A percentile compares a stretch with the other conserved stretches of the same genome.
phyloP scores from a whole-genome alignment of 2,888 invertebrate genomes.

The Pseudeuparius sepicola region DNA sequence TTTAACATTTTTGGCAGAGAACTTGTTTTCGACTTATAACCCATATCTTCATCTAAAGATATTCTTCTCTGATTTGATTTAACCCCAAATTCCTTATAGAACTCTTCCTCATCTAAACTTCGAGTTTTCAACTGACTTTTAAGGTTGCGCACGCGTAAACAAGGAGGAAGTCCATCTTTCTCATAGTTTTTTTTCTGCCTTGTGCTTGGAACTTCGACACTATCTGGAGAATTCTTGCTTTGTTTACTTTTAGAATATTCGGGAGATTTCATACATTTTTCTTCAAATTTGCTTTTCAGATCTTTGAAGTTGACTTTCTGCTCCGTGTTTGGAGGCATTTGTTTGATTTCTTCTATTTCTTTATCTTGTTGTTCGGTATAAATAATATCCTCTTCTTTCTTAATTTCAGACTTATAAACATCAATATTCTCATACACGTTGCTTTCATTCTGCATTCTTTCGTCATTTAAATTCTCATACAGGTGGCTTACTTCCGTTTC shows the following conservation, averaged over 20 bases:
- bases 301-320: conserved; percentile 31
- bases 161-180: conserved; percentile 45
- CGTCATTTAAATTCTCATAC: conserved; percentile 34
- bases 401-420: conserved; percentile 36
- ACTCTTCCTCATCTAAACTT: conserved; percentile 65
- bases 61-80: conserved; percentile 41
- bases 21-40: conserved; percentile 35
- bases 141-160: conserved; percentile 50
- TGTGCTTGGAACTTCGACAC: conserved; percentile 7
- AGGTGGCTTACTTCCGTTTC: conserved; percentile 30
- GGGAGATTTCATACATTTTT: conserved; percentile 19
- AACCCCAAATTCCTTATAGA: conserved; percentile 54
- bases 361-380: conserved; percentile 14
- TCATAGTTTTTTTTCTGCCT: conserved; percentile 28
- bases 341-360: conserved; percentile 22
- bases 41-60: conserved; percentile 43
- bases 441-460: conserved; percentile 16
- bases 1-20: conserved; percentile 47
- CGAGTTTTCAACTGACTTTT: conserved; percentile 55
- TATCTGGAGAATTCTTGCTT: conserved; percentile 29
- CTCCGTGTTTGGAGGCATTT: conserved; percentile 9
- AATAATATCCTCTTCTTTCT: conserved; percentile 31
- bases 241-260: no score
- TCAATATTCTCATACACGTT: no score
- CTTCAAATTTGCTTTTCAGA: conserved; percentile 32